Percentiles rank a stretch among this genome's conserved stretches.
Evolutionary conservation across 2,888 invertebrate species (phyloP).

Genomic region (Podotricha telesiphe): DNA sequence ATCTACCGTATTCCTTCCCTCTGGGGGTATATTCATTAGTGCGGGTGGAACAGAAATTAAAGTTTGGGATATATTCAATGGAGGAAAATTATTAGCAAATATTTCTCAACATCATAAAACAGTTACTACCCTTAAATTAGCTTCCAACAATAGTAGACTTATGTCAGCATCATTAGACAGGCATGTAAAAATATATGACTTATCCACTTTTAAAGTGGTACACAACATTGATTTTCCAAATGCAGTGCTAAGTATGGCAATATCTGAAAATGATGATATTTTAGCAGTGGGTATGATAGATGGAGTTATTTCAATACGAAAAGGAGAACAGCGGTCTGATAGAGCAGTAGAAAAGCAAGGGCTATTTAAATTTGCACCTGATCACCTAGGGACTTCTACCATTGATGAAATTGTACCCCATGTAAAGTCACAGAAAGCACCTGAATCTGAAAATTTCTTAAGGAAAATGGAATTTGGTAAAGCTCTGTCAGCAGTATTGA

Average conservation of each 20-base stretch:
- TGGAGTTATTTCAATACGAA: constrained; percentile 93
- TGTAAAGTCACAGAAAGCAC: constrained; percentile 64
- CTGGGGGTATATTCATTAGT: constrained; percentile 94
- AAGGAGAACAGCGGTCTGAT: constrained; percentile 85
- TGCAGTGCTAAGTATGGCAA: constrained; percentile 93
- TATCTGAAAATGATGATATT: constrained; percentile 90
- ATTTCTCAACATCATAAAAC: constrained; percentile 98
- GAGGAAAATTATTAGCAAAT: constrained; percentile 92
- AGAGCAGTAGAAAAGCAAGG: constrained; percentile 64
- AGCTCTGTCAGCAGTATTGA: constrained; percentile 89
- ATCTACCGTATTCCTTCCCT: constrained; percentile 92
- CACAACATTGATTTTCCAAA: constrained; percentile 96
- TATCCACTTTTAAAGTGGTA: constrained; percentile 92
- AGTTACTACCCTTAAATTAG: constrained; percentile 92
- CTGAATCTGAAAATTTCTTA: constrained; percentile 88
- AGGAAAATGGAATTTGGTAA: constrained; percentile 92
- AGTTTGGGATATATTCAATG: constrained; percentile 96
- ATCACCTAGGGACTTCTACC: constrained; percentile 62
- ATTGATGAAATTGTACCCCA: constrained; percentile 82
- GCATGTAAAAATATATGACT: constrained; percentile 96
- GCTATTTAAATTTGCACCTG: constrained; percentile 80
- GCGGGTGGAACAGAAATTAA: constrained; percentile 95
- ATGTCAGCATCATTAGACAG: constrained; percentile 96
- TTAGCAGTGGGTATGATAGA: constrained; percentile 96
- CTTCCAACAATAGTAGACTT: constrained; percentile 91